Evolutionary conservation across 1,140 invertebrate species (phyloP).

Genomic region (Brachionus calyciflorus): DNA sequence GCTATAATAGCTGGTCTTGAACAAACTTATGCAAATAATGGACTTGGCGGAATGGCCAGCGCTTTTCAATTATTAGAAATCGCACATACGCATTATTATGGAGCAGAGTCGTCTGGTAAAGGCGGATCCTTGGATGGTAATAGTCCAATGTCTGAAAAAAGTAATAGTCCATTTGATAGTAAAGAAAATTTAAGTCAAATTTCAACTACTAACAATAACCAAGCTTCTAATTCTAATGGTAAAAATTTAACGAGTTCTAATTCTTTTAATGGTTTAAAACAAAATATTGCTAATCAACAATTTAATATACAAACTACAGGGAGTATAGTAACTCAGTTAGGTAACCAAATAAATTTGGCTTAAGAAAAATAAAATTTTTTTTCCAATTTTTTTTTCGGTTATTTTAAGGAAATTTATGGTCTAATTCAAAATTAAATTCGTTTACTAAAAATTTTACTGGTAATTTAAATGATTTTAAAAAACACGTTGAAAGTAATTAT

Average conservation of each 20-base stretch:
- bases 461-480: conserved; percentile 15
- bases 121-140: background rate
- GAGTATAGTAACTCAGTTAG: conserved; percentile 38
- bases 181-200: conserved; percentile 32
- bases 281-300: background rate
- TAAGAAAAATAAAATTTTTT: conserved; percentile 3
- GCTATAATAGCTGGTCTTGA: conserved; percentile 84
- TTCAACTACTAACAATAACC: background rate
- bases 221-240: conserved; percentile 28
- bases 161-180: conserved; percentile 48
- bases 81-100: conserved; percentile 97
- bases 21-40: conserved; percentile 85
- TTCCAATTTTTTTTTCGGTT: background rate
- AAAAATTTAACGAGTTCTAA: conserved; percentile 32
- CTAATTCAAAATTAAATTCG: conserved; percentile 42
- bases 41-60: conserved; percentile 92
- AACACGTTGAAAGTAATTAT: background rate
- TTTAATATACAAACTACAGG: conserved; percentile 41
- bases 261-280: conserved; percentile 14
- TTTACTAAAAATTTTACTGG: conserved; percentile 8
- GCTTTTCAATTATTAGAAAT: conserved; percentile 94
- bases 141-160: conserved; percentile 48
- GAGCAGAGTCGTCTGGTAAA: conserved; percentile 68
- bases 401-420: conserved; percentile 41
- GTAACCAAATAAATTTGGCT: conserved; percentile 4